Evolutionary conservation across 2,113 vertebrate species (phyloP), one percentile per base, ranked within the genome.

Genomic region (Telmatochromis brachygnathus): DNA sequence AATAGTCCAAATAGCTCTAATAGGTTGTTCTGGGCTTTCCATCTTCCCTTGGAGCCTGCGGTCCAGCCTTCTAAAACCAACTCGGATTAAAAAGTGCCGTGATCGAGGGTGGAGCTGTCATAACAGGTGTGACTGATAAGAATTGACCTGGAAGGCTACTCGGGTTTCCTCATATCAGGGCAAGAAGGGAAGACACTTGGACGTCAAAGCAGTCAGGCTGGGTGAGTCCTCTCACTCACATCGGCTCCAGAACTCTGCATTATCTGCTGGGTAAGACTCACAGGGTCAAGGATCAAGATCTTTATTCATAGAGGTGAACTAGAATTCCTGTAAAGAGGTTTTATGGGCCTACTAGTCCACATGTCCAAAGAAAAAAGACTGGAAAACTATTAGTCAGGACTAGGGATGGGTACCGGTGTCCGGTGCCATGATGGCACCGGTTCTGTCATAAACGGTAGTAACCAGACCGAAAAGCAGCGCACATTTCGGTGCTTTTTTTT

Each of bases 261-360:
- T 6, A 35, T 35, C 58, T 35, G 30, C 58, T 62, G 2, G 15
- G 58, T 62, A 19, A 62, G 30, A 35, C 15, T 33, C 28, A 33
- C 0, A 10, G 28, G 58, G 5, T 19, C 58, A 19, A 33, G 28
- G 28, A 33, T 62, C 28, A 0, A 62, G 58, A 33, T 0, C 1
- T 62, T 19, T 26, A 1, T 35, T 33, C 58, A 62, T 62, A 62
- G 30, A 62, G 0, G 9, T 62, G 58, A 62, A 1, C 58, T 35
- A 62, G 30, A 62, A 62, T 11, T 62, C 30, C 30, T 35, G 6
- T 35, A 62, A 62, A 33, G 58, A 35, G 58, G 58, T 35, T 33
- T 62, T n/a, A 3, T 62, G 17, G 2, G 6, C 58, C 1, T 62
- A 11, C 58, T 33, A 0, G 0, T 35, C 9, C 28, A 7, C 6